Conservation (phyloP, 2,888 invertebrate genomes). For the Cephus pygmeus region DNA sequence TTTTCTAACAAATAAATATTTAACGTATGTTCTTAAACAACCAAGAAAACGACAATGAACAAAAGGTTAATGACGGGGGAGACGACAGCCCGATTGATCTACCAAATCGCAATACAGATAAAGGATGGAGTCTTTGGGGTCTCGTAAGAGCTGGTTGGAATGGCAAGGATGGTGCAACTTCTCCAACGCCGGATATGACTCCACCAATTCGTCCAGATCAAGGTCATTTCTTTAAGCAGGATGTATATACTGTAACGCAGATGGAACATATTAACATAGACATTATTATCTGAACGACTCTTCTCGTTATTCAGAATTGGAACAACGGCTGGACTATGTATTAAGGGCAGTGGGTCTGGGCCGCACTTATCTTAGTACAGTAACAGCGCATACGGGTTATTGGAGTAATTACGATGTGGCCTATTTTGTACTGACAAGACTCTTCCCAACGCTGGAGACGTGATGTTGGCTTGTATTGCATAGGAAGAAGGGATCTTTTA, state of each 20-base stretch:
- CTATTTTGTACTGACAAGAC: constrained; percentile 70
- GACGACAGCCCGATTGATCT: constrained; percentile 54
- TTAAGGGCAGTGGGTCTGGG: constrained; percentile 70
- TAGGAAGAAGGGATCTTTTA: constrained; percentile 31
- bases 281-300: not conserved
- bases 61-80: constrained; percentile 40
- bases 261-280: not conserved
- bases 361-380: constrained; percentile 71
- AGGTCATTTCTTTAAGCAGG: constrained; percentile 48
- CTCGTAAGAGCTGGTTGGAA: constrained; percentile 64
- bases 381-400: constrained; percentile 74
- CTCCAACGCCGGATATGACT: constrained; percentile 58
- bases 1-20: not conserved
- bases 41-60: not conserved
- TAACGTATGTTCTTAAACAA: not conserved
- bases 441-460: constrained; percentile 67
- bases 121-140: constrained; percentile 67
- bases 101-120: constrained; percentile 57
- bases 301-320: constrained; percentile 64
- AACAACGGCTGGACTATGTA: constrained; percentile 72
- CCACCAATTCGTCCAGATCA: constrained; percentile 62
- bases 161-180: constrained; percentile 59
- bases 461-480: constrained; percentile 57
- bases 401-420: constrained; percentile 75
- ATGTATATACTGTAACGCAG: not conserved